Evolutionary conservation across 2,113 vertebrate genomes (phyloP).

Genomic region (Chloropsis cyanopogon): DNA sequence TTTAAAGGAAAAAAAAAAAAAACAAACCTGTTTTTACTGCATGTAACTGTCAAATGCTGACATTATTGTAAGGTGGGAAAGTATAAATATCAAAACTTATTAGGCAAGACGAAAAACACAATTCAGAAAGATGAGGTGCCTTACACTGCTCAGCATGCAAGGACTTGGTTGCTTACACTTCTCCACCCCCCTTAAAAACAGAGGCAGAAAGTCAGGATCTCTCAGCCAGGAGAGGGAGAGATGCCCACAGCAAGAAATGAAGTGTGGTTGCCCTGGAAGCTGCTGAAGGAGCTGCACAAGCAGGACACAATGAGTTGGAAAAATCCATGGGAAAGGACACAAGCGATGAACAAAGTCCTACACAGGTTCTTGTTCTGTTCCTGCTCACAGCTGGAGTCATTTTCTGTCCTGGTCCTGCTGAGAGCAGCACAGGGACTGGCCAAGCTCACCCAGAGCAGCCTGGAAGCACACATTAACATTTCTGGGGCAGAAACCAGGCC

Average conservation of each 20-base stretch:
- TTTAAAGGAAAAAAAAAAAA: not conserved
- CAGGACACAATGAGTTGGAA: not conserved
- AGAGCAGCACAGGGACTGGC: not conserved
- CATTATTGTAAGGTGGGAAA: not conserved
- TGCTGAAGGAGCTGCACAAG: not conserved
- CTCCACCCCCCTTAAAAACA: not conserved
- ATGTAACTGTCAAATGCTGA: not conserved
- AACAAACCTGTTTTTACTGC: not conserved
- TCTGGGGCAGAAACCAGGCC: not conserved
- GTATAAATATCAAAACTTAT: not conserved
- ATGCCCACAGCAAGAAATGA: not conserved
- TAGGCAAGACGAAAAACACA: not conserved
- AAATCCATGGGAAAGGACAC: not conserved
- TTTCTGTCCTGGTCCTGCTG: not conserved
- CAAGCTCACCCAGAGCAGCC: not conserved
- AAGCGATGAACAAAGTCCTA: not conserved
- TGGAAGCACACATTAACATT: not conserved
- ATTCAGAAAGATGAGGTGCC: not conserved
- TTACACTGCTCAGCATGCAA: not conserved
- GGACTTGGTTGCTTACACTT: not conserved
- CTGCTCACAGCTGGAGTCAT: not conserved
- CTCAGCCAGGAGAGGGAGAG: not conserved
- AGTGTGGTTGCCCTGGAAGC: not conserved
- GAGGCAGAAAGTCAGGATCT: not conserved
- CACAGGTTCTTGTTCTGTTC: not conserved